Percentiles rank a stretch among this genome's conserved stretches.
phyloP scores from a whole-genome alignment of 2,797 vertebrate genomes.

The Zonotrichia albicollis region DNA sequence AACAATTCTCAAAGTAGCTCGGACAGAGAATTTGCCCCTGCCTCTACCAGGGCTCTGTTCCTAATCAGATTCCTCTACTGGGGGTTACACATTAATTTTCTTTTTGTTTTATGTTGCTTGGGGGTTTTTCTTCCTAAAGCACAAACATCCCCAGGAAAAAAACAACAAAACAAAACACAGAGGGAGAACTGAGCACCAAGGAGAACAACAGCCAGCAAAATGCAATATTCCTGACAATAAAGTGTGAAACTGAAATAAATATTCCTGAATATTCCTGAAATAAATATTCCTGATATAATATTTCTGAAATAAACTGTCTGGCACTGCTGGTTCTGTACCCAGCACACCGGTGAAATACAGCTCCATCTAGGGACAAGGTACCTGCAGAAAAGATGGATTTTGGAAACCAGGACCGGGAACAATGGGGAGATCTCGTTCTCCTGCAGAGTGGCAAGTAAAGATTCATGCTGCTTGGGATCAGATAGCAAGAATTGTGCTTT shows the following conservation, averaged over 20 bases:
- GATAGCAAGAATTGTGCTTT: conserved; percentile 49
- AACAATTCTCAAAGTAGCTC: conserved; percentile 44
- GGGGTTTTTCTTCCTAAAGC: neutral
- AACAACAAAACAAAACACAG: neutral
- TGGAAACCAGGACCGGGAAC: neutral
- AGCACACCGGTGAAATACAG: neutral
- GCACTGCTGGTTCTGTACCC: neutral
- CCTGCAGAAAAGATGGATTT: neutral
- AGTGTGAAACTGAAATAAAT: neutral
- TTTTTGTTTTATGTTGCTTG: neutral
- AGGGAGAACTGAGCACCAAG: neutral
- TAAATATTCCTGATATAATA: too few relatives aligned
- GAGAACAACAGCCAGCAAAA: neutral
- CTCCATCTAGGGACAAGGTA: conserved; percentile 49
- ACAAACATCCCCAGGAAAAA: neutral
- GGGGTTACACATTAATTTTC: neutral
- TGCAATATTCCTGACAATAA: neutral
- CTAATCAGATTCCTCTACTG: conserved; percentile 57
- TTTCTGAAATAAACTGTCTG: neutral
- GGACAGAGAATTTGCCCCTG: conserved; percentile 11
- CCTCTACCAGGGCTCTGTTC: neutral
- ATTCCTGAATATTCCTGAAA: too few relatives aligned
- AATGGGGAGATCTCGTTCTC: neutral
- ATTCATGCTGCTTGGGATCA: conserved; percentile 37
- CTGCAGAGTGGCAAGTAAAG: conserved; percentile 29